A percentile compares a stretch with the other conserved stretches of the same genome.
Evolutionary conservation across 2,888 invertebrate genomes (phyloP).

Genomic region (Catotricha subobsoleta): DNA sequence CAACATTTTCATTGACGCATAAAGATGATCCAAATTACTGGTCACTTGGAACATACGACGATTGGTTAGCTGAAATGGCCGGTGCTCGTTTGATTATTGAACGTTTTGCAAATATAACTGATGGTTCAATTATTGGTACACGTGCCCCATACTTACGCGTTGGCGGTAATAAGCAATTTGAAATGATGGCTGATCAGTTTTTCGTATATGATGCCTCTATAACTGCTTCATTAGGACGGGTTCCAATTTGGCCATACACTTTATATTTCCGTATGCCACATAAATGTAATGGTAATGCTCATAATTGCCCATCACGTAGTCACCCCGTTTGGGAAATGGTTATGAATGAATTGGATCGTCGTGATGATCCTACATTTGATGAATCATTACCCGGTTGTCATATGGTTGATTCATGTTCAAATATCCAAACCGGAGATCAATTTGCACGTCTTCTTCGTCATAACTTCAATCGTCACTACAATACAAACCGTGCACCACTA

Average conservation of each 20-base stretch:
- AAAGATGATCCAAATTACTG: slow-evolving; percentile 85
- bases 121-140: slow-evolving; percentile 75
- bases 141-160: slow-evolving; percentile 78
- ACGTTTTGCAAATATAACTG: slow-evolving; percentile 80
- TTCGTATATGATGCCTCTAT: slow-evolving; percentile 91
- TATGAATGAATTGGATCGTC: slow-evolving; percentile 84
- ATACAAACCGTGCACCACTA: slow-evolving; percentile 81
- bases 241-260: slow-evolving; percentile 95
- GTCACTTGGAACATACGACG: slow-evolving; percentile 71
- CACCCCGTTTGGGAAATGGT: slow-evolving; percentile 96
- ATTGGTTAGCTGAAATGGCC: slow-evolving; percentile 90
- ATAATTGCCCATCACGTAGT: slow-evolving; percentile 77
- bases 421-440: slow-evolving; percentile 79
- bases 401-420: slow-evolving; percentile 87
- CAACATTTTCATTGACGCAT: slow-evolving; percentile 81
- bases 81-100: slow-evolving; percentile 73
- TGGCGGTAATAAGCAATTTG: slow-evolving; percentile 87
- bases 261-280: slow-evolving; percentile 93
- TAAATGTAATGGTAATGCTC: slow-evolving; percentile 85
- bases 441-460: slow-evolving; percentile 76
- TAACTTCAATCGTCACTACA: slow-evolving; percentile 80
- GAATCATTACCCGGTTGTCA: slow-evolving; percentile 87
- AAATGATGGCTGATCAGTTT: slow-evolving; percentile 93
- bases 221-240: slow-evolving; percentile 70
- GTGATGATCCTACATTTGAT: slow-evolving; percentile 86